Base-by-base conservation (phyloP, 2,888 invertebrate genomes). In the Morpho helenor region DNA sequence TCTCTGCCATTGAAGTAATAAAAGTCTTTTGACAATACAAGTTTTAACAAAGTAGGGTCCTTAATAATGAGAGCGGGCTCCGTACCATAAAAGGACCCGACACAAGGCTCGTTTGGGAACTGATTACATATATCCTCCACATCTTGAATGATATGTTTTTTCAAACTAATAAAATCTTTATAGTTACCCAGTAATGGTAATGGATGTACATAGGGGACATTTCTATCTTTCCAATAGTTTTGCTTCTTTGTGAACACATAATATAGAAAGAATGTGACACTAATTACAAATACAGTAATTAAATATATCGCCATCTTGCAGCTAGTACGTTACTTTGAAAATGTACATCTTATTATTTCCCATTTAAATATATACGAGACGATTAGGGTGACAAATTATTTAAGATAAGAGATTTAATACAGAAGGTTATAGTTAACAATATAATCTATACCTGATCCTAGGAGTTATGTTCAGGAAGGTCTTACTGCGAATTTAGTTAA, bases 1-100 rank as follows among this genome's bases (percentile, higher is more conserved):
- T 83, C 85, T 50, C 84, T 74, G 9, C 77, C 70, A 56, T 72
- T 81, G 67, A 84, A 85, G 72, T 74, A 79, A 59, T 79, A 84
- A 65, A 79, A 84, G 58, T 85, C 84, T 51, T 80, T 84, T 0
- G 78, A 75, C 63, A 78, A 64, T 3, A 84, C 71, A 0, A 75
- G 64, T 47, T 82, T 85, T 41, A 84, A 68, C 2, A 81, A 40
- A 5, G 77, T 73, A 2, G 78, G 82, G 47, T 84, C 82, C 65
- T 78, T 73, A 1, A 84, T 57, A 10, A 84, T 68, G 10, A 82
- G 75, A 0, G 77, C 71, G 0, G 85, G 84, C 47, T 84, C 82
- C 0, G 79, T 80, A 2, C 82, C 84, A 22, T 69, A 82, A 58
- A 71, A 84, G 0, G 75, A 56, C 62, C 87, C 87, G 2, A 87